These are phyloP conservation scores for Menidia beryllina DNA, from an alignment of 2,113 vertebrate species.

Conservation along the genomic window DNA sequence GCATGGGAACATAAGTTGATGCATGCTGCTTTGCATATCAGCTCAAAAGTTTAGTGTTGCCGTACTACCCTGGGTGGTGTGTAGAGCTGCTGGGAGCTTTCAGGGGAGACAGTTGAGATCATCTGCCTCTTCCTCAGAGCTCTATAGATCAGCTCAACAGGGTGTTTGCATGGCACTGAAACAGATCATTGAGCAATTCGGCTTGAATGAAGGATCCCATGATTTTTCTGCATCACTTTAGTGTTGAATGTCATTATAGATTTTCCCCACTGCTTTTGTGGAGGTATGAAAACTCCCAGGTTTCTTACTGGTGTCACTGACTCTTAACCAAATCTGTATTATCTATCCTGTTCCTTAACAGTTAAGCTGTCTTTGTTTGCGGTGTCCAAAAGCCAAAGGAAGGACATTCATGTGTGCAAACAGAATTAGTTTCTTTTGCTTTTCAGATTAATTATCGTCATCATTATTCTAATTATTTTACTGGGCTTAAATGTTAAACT, in stretches of 20 bases:
- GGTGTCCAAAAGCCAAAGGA: too few relatives aligned
- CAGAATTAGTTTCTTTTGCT: too few relatives aligned
- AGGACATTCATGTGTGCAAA: too few relatives aligned
- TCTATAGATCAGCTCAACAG: constrained; percentile 35
- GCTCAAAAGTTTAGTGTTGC: constrained; percentile 76
- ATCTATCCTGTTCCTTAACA: too few relatives aligned
- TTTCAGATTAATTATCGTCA: too few relatives aligned
- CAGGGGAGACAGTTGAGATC: constrained; percentile 31
- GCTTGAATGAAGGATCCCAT: constrained; percentile 27
- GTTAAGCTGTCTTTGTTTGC: too few relatives aligned
- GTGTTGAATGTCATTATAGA: constrained; percentile 4
- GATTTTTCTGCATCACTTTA: constrained; percentile 16
- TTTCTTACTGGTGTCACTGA: background rate
- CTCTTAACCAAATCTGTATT: background rate
- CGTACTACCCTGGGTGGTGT: constrained; percentile 36
- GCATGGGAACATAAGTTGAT: constrained; percentile 73
- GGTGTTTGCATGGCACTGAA: constrained; percentile 14
- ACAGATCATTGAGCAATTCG: constrained; percentile 44
- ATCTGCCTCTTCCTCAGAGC: constrained; percentile 23
- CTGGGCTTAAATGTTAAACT: too few relatives aligned
- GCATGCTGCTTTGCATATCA: constrained; percentile 79
- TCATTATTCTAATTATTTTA: too few relatives aligned
- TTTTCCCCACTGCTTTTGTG: constrained; percentile 1
- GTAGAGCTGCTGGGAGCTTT: constrained; percentile 47
- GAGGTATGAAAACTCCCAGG: background rate